Conservation (phyloP, 1,140 invertebrate genomes). For the Hylaeus volcanicus region DNA sequence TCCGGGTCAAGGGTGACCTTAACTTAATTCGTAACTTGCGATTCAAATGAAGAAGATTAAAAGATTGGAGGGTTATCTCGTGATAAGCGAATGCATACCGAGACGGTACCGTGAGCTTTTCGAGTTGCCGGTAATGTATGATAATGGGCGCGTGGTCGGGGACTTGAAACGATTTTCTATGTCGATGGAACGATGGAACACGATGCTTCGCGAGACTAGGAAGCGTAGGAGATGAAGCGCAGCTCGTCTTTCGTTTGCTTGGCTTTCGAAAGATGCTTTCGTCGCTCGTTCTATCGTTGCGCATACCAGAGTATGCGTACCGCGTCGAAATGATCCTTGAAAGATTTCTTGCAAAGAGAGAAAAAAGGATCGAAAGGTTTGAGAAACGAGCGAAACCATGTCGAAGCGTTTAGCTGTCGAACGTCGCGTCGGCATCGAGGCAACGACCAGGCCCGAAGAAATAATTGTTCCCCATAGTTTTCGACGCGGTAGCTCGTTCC, state of each 20-base stretch:
- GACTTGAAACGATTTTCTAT: constrained; percentile 34
- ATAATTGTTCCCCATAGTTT: constrained; percentile 25
- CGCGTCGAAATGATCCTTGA: no score
- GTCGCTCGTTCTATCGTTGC: no score
- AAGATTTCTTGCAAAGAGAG: no score
- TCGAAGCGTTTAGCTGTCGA: background rate
- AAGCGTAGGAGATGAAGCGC: constrained; percentile 22
- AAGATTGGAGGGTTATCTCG: constrained; percentile 59
- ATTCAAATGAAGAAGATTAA: constrained; percentile 61
- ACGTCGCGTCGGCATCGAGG: background rate
- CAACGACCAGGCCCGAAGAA: no score
- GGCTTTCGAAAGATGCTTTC: no score
- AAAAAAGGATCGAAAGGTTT: no score
- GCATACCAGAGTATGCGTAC: no score
- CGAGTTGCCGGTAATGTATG: constrained; percentile 16
- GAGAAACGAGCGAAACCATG: no score
- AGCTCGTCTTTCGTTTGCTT: background rate
- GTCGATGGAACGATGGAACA: background rate
- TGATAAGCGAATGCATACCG: constrained; percentile 49
- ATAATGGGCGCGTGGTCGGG: constrained; percentile 29
- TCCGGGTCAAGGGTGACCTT: no score
- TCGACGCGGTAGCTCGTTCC: background rate
- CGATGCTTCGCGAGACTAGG: background rate
- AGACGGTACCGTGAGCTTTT: background rate
- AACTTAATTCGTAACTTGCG: background rate